Percentiles rank a stretch among this genome's conserved stretches.
Evolutionary conservation across 2,888 invertebrate species (phyloP).

Genomic region (Apoderus coryli): DNA sequence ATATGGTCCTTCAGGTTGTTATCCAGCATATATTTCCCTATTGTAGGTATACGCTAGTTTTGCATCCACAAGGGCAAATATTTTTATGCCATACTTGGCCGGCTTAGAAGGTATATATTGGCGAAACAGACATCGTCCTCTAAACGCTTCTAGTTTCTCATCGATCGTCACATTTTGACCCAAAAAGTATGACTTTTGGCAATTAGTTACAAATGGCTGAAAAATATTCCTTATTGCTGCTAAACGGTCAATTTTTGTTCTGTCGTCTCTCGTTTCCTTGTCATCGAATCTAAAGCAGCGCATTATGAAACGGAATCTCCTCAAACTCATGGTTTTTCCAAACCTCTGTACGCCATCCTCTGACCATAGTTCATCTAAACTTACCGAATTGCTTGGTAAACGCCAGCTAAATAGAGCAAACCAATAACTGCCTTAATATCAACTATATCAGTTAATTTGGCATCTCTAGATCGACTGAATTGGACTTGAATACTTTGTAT

Average conservation of each 20-base stretch:
- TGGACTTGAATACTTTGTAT: slow-evolving; percentile 8
- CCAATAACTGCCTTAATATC: slow-evolving; percentile 14
- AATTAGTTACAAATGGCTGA: slow-evolving; percentile 7
- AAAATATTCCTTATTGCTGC: slow-evolving; percentile 10
- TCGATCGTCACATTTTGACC: slow-evolving; percentile 13
- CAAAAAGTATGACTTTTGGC: slow-evolving; percentile 7
- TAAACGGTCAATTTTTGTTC: slow-evolving; percentile 3
- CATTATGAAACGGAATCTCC: slow-evolving; percentile 9
- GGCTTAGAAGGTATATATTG: slow-evolving; percentile 16
- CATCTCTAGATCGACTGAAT: slow-evolving; percentile 3
- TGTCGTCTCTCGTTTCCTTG: slow-evolving; percentile 4
- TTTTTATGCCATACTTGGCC: slow-evolving; percentile 14
- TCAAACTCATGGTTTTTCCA: slow-evolving; percentile 6
- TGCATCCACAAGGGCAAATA: slow-evolving; percentile 13
- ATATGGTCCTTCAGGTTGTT: slow-evolving; percentile 14
- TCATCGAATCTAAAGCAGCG: slow-evolving; percentile 11
- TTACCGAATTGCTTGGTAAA: slow-evolving; percentile 8
- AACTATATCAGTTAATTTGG: slow-evolving; percentile 7
- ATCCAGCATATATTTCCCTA: slow-evolving; percentile 13
- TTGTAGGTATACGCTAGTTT: slow-evolving; percentile 11
- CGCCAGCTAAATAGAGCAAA: slow-evolving; percentile 13
- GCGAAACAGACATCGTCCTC: slow-evolving; percentile 12
- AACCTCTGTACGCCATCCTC: slow-evolving; percentile 4
- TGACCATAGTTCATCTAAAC: slow-evolving; percentile 11
- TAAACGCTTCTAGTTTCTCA: slow-evolving; percentile 13